Evolutionary conservation across 2,888 invertebrate species (phyloP).

Genomic region (Hoplodrina blanda): DNA sequence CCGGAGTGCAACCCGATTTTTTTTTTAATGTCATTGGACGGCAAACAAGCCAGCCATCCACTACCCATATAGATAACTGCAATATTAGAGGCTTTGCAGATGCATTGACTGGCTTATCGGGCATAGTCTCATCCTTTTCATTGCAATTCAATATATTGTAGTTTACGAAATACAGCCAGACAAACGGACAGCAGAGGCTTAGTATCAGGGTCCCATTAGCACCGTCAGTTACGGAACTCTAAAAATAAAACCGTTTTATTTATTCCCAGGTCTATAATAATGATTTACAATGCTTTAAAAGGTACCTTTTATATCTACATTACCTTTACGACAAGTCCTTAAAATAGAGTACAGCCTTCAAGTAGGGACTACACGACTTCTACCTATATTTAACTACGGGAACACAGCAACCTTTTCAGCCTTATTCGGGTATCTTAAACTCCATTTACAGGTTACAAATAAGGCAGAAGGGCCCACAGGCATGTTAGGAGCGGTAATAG

Average conservation of each 20-base stretch:
- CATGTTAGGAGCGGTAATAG: conserved; percentile 6
- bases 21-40: too few relatives aligned
- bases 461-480: neutral
- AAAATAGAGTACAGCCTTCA: conserved; percentile 22
- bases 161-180: too few relatives aligned
- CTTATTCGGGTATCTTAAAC: neutral
- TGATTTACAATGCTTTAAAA: conserved; percentile 14
- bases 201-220: too few relatives aligned
- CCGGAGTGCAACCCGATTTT: too few relatives aligned
- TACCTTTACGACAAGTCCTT: conserved; percentile 18
- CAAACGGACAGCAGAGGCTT: too few relatives aligned
- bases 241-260: conserved; percentile 2
- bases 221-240: too few relatives aligned
- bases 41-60: too few relatives aligned
- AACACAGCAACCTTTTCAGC: conserved; percentile 12
- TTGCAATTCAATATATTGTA: too few relatives aligned
- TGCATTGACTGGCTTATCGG: too few relatives aligned
- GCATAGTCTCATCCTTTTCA: too few relatives aligned
- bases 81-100: too few relatives aligned
- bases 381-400: conserved; percentile 23
- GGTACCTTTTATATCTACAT: neutral
- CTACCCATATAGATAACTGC: too few relatives aligned
- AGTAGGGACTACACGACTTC: conserved; percentile 1
- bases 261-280: neutral
- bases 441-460: conserved; percentile 9